These are phyloP conservation scores for Philopotamus ludificatus DNA, from an alignment of 1,140 invertebrate genomes.

Conservation along the genomic window DNA sequence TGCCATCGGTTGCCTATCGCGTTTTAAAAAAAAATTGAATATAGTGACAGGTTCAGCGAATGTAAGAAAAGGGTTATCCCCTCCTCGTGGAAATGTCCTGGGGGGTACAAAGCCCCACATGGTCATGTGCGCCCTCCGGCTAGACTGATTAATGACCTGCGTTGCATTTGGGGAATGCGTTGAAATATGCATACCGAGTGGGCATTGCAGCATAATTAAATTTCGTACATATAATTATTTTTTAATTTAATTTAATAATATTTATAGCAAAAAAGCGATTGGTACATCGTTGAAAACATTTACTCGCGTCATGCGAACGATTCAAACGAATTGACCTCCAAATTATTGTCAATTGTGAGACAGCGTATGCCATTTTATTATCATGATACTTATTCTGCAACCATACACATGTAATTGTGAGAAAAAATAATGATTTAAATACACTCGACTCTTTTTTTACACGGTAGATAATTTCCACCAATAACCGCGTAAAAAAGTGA, in stretches of 20 bases:
- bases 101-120: not conserved
- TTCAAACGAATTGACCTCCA: slow-evolving; percentile 26
- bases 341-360: slow-evolving; percentile 15
- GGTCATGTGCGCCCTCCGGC: slow-evolving; percentile 1
- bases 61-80: not conserved
- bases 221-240: no score
- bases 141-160: slow-evolving; percentile 25
- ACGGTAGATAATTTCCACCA: no score
- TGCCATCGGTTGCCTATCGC: no score
- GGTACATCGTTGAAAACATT: not conserved
- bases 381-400: no score
- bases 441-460: no score
- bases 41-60: not conserved
- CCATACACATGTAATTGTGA: no score
- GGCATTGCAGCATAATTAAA: slow-evolving; percentile 11
- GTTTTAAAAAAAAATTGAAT: no score
- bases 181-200: slow-evolving; percentile 22
- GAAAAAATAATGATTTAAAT: no score
- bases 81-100: not conserved
- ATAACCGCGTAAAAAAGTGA: no score
- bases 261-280: not conserved
- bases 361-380: no score
- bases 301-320: slow-evolving; percentile 1
- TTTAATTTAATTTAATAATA: no score
- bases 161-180: slow-evolving; percentile 25